Evolutionary conservation across 2,113 vertebrate species (phyloP), one percentile per base, ranked within the genome.

Genomic region (Malaclemys terrapin): DNA sequence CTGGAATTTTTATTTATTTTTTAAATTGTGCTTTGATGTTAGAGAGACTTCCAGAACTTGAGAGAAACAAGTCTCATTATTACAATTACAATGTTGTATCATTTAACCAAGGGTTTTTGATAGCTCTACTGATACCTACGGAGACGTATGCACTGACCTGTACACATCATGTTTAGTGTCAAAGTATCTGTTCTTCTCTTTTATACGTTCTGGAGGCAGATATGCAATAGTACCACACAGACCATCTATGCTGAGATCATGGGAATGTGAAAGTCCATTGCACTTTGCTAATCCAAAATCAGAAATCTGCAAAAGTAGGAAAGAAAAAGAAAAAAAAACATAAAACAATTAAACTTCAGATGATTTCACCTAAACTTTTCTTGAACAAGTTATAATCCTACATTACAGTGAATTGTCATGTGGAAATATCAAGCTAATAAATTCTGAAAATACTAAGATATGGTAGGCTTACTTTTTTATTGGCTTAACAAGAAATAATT

Each of bases 261-360:
- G 99, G 0, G 99, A 98, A 96, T 99, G 98, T 20, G 99, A 99
- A 95, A 99, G 98, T 35, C 99, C 99, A 31, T 99, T 99, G 99
- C 99, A 99, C 82, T 99, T 99, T n/a, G 99, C 99, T 95, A 99
- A 98, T 72, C 99, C 99, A 82, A 99, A 99, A 93, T 99, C 99
- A 9, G 99, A 99, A 93, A 99, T 99, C 99, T 99, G 96, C 0
- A 95, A 93, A 86, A 10, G 62, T 0, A 1, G 1, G 53, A 54
- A 54, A 5, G 8, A 3, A 50, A 16, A 57, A 6, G 38, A 45
- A 91, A 87, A 85, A 35, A 2, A 19, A 52, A 4, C 45, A 45
- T 45, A 45, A 45, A 10, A 57, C n/a, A 54, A 47, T 88, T 52
- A 69, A 49, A 87, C 20, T 90, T 89, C 1, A 8, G 14, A 80